Conservation (phyloP, 2,113 vertebrate species). For the Takifugu flavidus region DNA sequence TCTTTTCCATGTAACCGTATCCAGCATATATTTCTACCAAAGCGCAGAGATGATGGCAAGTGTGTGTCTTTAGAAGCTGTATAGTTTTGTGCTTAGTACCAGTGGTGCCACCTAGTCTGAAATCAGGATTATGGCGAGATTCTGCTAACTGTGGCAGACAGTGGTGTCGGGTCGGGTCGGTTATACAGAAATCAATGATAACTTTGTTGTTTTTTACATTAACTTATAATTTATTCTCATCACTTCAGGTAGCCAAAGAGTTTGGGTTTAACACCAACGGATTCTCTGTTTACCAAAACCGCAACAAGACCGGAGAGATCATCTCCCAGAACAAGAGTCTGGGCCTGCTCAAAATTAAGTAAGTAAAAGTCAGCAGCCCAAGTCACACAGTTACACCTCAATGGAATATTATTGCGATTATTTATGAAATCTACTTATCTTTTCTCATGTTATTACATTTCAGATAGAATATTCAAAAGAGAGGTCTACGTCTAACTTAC, state of each 20-base stretch:
- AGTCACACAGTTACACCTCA: too few relatives aligned
- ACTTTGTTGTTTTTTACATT: too few relatives aligned
- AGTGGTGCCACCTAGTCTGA: too few relatives aligned
- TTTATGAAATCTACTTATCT: too few relatives aligned
- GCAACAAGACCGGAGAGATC: conserved; percentile 94
- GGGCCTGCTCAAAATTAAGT: conserved; percentile 95
- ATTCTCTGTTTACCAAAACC: conserved; percentile 92
- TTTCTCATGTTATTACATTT: too few relatives aligned
- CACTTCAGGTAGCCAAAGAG: conserved; percentile 88
- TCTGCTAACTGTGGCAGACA: neutral
- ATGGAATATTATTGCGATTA: too few relatives aligned
- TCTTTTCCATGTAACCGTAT: neutral
- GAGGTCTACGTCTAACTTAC: neutral
- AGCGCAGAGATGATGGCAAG: neutral
- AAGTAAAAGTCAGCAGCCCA: conserved; percentile 55
- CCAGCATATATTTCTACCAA: neutral
- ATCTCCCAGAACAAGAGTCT: conserved; percentile 88
- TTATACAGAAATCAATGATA: neutral
- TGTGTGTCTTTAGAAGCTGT: neutral
- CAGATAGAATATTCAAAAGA: too few relatives aligned
- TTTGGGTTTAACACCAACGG: conserved; percentile 96
- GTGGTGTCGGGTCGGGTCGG: too few relatives aligned
- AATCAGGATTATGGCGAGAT: neutral
- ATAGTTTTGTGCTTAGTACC: neutral
- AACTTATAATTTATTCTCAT: too few relatives aligned